Evolutionary conservation across 2,888 invertebrate species (phyloP), one percentile per base, ranked within the genome.

Genomic region (Linnaemya vulpina): DNA sequence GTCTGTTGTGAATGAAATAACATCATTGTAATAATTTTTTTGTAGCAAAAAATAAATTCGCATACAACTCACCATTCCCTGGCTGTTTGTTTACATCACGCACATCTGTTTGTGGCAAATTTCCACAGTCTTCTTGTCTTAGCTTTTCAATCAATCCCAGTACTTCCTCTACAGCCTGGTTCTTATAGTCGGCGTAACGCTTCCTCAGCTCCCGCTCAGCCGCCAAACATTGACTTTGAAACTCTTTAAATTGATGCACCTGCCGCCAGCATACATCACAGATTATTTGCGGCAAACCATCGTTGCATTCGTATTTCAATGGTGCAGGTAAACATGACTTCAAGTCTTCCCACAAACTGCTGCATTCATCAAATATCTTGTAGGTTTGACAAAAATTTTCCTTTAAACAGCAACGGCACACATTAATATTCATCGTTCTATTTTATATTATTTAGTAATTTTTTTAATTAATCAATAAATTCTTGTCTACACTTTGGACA

Each of bases 391-490:
- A 51, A 63, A 90, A 90, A 78, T 90, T 88, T 79, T 91, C 90
- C 35, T 81, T 55, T 77, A 90, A 74, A 58, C 90, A 90, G 74
- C 90, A 90, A 62, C 90, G 90, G 60, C 90, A 90, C 13, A 91
- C 87, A 60, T 88, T 76, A 13, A 83, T 87, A 80, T 87, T 87
- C 87, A 89, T 86, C 70, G 71, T 80, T 40, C 20, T 60, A 20
- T 13, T 5, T 58, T 25, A 25, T 2, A 30, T 49, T 62, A n/a
- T 53, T 4, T 60, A n/a, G n/a, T n/a, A n/a, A n/a, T n/a, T 60
- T 60, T 15, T 15, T 74, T 13, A 70, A 68, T 8, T 30, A 51
- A 60, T 25, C 13, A 51, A 63, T 49, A 8, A 35, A 46, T 11
- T 63, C 82, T 76, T 82, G 65, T 65, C 58, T 35, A 35, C 76